Evolutionary conservation across 2,888 invertebrate genomes (phyloP), one percentile per base, ranked within the genome.

Genomic region (Dioctria rufipes): DNA sequence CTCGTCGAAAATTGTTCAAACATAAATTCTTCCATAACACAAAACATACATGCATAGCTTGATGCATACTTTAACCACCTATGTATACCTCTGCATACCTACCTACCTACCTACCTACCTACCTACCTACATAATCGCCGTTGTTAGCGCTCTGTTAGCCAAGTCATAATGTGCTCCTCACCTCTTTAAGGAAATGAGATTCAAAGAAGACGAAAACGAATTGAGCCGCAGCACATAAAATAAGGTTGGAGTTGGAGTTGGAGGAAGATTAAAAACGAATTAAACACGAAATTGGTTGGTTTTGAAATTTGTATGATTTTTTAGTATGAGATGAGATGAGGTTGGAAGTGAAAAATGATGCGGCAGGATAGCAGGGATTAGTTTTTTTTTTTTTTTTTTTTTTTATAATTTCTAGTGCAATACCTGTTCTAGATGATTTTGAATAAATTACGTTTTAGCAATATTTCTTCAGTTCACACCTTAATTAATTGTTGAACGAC

Each of bases 101-200:
- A 25, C 40, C 73, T 40, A 58, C 40, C 60, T 40, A 73, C 73
- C 73, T 40, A 58, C 40, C 60, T 40, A 73, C 73, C 60, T 54
- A n/a, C n/a, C 6, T 54, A 4, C 46, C 54, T 11, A 4, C 25
- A 8, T 73, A 73, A 73, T 73, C 73, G 73, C 73, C 40, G 54
- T 60, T 58, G 73, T 73, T 73, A 73, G 54, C 73, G 73, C 73
- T 54, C 73, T 73, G 73, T 60, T 73, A 73, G 73, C 25, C 60
- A 58, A 60, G 73, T 73, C 60, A 73, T 73, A 58, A 73, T 60
- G 73, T 60, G 73, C 60, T 73, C 73, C 58, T 73, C 73, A 73
- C 73, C 73, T 73, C 60, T 69, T 69, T 69, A 69, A 69, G 69
- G 73, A 73, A 73, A 73, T 60, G 60, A 73, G 60, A 73, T 58